Evolutionary conservation across 37 sponge, comb jelly and placozoan genomes (phyloP), one percentile per base, ranked within the genome.

Genomic region (Halisarca cf. caerulea): DNA sequence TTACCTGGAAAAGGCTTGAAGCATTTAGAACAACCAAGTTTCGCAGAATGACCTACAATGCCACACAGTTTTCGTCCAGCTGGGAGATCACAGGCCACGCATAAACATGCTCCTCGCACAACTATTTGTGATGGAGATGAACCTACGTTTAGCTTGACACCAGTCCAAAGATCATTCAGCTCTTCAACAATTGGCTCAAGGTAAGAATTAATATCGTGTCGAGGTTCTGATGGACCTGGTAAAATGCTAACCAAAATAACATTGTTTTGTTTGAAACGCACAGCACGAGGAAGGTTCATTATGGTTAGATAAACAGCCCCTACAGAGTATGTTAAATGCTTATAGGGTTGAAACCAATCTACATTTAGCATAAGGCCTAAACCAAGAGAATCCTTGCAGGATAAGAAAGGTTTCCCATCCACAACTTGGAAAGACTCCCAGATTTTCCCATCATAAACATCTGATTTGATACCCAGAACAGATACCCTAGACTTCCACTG

Each of bases 401-500:
- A 61, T 5, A 87, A 34, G 66, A 83, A 88, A 28, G 85, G 77
- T 23, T 80, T 58, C 2, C 84, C 88, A 73, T 84, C 33, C 18
- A 41, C 34, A 73, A 21, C 15, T 44, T 51, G 37, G 83, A 92
- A 92, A 0, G 69, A 47, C 58, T 86, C 58, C 90, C 90, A 89
- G 1, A 92, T 40, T 70, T 51, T 83, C 14, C 90, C 90, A 89
- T 92, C 87, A 84, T 84, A 92, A 2, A 92, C 81, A 82, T 89
- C 93, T 20, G 21, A 30, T 3, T 80, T 27, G 8, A 25, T 27
- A 57, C 33, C 24, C 35, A 33, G n/a, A 55, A 28, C 7, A 75
- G n/a, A 28, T 51, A n/a, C 23, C 78, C 47, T 59, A 34, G 15
- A 15, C 39, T 43, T 78, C 82, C 88, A 87, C 27, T 81, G 72